phyloP scores from a whole-genome alignment of 2,888 invertebrate species.

The Zele albiditarsus region DNA sequence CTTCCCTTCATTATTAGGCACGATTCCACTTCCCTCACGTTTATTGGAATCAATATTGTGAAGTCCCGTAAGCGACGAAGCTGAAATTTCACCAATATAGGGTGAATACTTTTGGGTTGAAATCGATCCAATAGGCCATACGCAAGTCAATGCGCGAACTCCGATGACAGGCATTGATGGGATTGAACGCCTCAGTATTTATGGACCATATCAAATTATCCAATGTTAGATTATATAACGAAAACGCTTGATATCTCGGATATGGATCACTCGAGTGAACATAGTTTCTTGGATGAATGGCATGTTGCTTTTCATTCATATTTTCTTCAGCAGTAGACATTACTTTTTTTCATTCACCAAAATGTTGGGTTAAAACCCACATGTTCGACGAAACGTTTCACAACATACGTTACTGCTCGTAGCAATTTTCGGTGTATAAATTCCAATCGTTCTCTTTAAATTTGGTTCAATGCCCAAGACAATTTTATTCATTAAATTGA shows the following conservation, averaged over 20 bases:
- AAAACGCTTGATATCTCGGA: constrained; percentile 60
- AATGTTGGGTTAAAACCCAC: constrained; percentile 56
- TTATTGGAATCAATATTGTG: constrained; percentile 57
- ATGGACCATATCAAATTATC: constrained; percentile 60
- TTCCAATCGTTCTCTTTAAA: constrained; percentile 54
- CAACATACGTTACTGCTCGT: constrained; percentile 55
- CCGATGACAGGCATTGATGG: constrained; percentile 61
- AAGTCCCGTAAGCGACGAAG: constrained; percentile 68
- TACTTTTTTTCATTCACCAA: constrained; percentile 64
- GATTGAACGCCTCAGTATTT: constrained; percentile 55
- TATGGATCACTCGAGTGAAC: constrained; percentile 61
- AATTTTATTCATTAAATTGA: constrained; percentile 67
- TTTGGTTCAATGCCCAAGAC: constrained; percentile 57
- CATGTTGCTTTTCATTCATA: constrained; percentile 55
- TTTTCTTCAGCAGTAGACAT: constrained; percentile 65
- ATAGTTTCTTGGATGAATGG: constrained; percentile 56
- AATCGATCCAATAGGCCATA: constrained; percentile 65
- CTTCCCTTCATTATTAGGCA: constrained; percentile 49
- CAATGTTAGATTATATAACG: constrained; percentile 70
- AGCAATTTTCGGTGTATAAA: constrained; percentile 64
- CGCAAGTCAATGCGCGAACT: constrained; percentile 66
- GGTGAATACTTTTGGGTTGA: constrained; percentile 55
- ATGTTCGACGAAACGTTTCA: constrained; percentile 66
- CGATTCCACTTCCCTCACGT: constrained; percentile 40
- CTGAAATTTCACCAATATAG: constrained; percentile 70